phyloP scores from a whole-genome alignment of 1,140 invertebrate species.

The Harlomillsia oculata region DNA sequence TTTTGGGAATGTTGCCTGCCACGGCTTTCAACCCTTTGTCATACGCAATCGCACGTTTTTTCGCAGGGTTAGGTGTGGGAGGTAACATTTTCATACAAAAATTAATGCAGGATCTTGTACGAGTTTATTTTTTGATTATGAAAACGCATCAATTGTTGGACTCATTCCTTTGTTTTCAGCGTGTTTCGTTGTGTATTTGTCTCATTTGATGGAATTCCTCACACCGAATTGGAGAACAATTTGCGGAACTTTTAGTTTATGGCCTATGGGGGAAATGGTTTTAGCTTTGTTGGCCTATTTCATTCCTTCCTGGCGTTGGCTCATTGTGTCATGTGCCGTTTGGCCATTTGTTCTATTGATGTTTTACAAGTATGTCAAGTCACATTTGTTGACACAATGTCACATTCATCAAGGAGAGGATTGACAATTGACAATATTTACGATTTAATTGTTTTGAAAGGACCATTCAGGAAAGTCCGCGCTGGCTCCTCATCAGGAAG shows the following conservation, averaged over 20 bases:
- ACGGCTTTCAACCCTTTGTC: constrained; percentile 4
- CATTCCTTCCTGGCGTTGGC: constrained; percentile 13
- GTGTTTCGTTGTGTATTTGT: constrained; percentile 20
- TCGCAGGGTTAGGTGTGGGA: constrained; percentile 17
- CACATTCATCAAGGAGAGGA: neutral
- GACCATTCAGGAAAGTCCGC: constrained; percentile 12
- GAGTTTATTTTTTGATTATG: neutral
- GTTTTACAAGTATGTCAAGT: constrained; percentile 14
- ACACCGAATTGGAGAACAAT: constrained; percentile 17
- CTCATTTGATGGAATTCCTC: constrained; percentile 24
- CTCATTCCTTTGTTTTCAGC: constrained; percentile 3
- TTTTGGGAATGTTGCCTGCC: constrained; percentile 17
- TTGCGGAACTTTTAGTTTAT: constrained; percentile 24
- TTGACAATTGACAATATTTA: neutral
- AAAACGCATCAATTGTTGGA: neutral
- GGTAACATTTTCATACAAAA: constrained; percentile 6
- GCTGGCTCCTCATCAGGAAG: constrained; percentile 20
- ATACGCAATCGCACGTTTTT: constrained; percentile 10
- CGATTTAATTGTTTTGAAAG: neutral
- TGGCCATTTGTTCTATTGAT: constrained; percentile 8
- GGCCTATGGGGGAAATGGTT: constrained; percentile 17
- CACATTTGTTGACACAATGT: neutral
- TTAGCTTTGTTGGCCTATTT: constrained; percentile 15
- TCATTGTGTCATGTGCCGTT: neutral
- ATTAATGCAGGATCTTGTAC: neutral